phyloP scores from a whole-genome alignment of 2,113 vertebrate species.

The Rhegmatorhina hoffmannsi region DNA sequence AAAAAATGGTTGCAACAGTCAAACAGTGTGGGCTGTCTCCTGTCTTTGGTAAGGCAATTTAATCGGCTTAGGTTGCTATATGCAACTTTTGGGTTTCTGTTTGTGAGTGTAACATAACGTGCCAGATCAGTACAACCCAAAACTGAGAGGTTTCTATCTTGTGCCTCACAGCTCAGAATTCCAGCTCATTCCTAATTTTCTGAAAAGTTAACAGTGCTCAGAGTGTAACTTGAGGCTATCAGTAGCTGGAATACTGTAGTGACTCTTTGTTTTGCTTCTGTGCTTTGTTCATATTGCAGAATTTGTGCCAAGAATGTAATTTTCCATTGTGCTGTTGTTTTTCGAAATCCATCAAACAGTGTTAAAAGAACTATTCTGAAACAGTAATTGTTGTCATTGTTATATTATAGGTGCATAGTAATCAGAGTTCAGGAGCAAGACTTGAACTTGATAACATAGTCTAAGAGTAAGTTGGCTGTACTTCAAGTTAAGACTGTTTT shows the following conservation, averaged over 20 bases:
- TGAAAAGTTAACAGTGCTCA: not conserved
- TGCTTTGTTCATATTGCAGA: not conserved
- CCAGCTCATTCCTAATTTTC: not conserved
- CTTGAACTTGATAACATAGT: not conserved
- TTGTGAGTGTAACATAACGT: not conserved
- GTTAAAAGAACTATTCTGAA: not conserved
- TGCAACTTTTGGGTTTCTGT: not conserved
- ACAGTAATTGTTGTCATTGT: not conserved
- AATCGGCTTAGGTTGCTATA: not conserved
- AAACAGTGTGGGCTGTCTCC: accelerated
- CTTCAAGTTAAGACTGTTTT: not conserved
- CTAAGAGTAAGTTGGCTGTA: not conserved
- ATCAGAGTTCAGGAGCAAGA: not conserved
- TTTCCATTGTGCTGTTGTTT: not conserved
- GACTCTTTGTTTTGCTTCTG: not conserved
- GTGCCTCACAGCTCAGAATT: not conserved
- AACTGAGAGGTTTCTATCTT: not conserved
- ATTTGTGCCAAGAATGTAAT: not conserved
- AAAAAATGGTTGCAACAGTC: not conserved
- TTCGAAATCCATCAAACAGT: not conserved
- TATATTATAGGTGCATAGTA: not conserved
- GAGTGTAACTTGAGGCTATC: not conserved
- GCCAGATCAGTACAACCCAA: not conserved
- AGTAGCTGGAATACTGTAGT: not conserved
- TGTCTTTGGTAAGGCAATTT: not conserved